Base-by-base conservation (phyloP, 30 jellyfish, hydroid and myxozoan genomes). In the Turritopsis dohrnii region DNA sequence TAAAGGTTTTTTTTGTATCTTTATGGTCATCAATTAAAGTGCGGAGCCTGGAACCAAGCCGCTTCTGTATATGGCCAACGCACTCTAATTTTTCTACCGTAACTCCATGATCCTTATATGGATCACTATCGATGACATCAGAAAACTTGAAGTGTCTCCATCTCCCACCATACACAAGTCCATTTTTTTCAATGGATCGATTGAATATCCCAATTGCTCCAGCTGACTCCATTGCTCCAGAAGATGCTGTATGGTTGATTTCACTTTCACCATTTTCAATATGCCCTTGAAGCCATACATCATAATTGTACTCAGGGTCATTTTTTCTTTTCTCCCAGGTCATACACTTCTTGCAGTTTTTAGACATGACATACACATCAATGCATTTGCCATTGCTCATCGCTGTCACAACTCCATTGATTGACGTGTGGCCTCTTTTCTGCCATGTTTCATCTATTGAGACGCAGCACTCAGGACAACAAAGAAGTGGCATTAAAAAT, bases 141-240 rank as follows among this genome's bases (percentile, higher is more conserved):
- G 29, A 79, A 28, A 79, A 52, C 82, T 28, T 23, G 66, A 23
- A 27, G 83, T 75, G 60, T 75, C 83, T 75, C 83, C 18, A 75
- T 75, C 83, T 28, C 86, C 86, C 86, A 22, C 52, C 52, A 52
- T 79, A 79, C 19, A 79, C 52, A 29, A 79, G 83, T 23, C 82
- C 82, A 22, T 79, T n/a, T 22, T 79, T 79, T 79, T 27, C 82
- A 21, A 79, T 21, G 20, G 86, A 79, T 52, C 82, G 81, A 22
- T 8, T 19, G 7, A 79, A 79, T 22, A 79, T 79, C 30, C 24
- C 41, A 1, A 29, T 81, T 28, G 86, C 86, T 22, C 86, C 86
- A 19, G 86, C 83, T 28, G 86, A 30, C 85, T 79, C 86, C 86
- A 29, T 52, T 28, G 86, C 86, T n/a, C 86, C 86, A 27, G 83